A percentile compares a stretch with the other conserved stretches of the same genome.
Conservation (phyloP, 2,888 invertebrate species). For the Elysia crispata region DNA sequence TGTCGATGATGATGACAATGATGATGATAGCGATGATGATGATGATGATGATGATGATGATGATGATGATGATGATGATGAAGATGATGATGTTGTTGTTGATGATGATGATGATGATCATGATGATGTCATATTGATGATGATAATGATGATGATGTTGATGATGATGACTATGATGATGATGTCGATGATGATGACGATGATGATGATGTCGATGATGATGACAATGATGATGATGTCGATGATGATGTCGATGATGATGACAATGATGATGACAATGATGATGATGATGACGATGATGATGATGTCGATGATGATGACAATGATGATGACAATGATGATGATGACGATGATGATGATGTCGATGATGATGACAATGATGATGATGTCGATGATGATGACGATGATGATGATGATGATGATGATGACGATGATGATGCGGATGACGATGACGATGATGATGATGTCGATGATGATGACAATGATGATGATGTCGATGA, state of each 20-base stretch:
- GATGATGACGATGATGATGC: background rate
- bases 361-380: background rate
- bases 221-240: background rate
- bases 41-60: no score
- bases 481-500: conserved; percentile 3
- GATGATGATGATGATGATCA: background rate
- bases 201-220: conserved; percentile 3
- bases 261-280: background rate
- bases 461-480: conserved; percentile 1
- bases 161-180: no score
- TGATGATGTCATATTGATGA: conserved; percentile 16
- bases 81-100: background rate
- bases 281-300: conserved; percentile 6
- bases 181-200: conserved; percentile 16
- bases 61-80: no score
- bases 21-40: no score
- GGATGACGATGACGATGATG: no score
- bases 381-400: background rate
- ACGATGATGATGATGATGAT: conserved; percentile 20
- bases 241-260: conserved; percentile 6
- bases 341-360: background rate
- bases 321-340: conserved; percentile 12
- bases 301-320: background rate
- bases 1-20: no score
- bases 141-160: conserved; percentile 22